A percentile compares a stretch with the other conserved stretches of the same genome.
Conservation (phyloP, 2,113 vertebrate genomes). For the Eleginops maclovinus region DNA sequence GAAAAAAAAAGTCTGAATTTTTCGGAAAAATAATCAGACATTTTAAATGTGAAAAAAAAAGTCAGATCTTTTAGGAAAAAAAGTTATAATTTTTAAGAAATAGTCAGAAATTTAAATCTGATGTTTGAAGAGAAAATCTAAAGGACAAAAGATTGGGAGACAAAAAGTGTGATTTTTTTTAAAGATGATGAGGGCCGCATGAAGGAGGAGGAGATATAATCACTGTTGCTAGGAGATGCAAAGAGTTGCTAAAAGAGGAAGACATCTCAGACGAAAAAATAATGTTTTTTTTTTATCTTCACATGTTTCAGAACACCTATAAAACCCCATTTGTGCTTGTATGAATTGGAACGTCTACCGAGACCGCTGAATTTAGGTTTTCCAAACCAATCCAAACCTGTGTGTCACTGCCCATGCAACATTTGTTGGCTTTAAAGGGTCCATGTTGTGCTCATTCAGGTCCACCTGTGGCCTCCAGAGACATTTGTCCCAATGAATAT, state of each 20-base stretch:
- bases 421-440: conserved; percentile 39
- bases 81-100: no score
- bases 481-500: conserved; percentile 76
- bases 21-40: no score
- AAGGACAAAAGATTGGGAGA: no score
- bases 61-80: no score
- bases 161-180: no score
- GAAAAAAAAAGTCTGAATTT: no score
- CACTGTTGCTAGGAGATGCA: conserved; percentile 54
- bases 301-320: background rate
- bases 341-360: background rate
- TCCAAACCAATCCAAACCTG: background rate
- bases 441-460: conserved; percentile 25
- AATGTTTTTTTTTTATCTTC: background rate
- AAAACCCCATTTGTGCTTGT: background rate
- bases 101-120: no score
- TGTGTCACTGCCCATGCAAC: background rate
- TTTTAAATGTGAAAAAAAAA: no score
- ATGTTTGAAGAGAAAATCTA: no score
- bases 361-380: conserved; percentile 5
- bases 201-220: no score
- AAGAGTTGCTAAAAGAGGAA: conserved; percentile 8
- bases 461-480: conserved; percentile 49
- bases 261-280: background rate
- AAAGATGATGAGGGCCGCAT: no score